Evolutionary conservation across 2,797 vertebrate genomes (phyloP), one percentile per base, ranked within the genome.

Genomic region (Sebastes alutus): DNA sequence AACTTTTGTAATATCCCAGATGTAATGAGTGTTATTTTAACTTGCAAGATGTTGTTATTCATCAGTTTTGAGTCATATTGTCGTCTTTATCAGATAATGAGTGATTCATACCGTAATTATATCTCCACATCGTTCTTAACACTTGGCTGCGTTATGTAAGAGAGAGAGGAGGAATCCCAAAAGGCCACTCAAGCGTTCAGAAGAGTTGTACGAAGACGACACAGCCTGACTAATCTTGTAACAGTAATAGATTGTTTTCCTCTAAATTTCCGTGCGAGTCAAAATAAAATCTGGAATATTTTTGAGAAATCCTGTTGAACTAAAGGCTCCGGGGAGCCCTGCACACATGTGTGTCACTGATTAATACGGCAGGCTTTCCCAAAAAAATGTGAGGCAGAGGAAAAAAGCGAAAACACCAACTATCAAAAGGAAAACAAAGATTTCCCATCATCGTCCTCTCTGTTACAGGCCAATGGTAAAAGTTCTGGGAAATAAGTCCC

Each of bases 391-490:
- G 87, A 83, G 81, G 84, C 86, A 82, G 79, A 80, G 85, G 84
- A 88, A 91, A 83, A 49, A 52, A 93, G 90, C 75, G 78, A 93
- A 90, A 92, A 90, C 83, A 91, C 64, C 62, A 78, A 87, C 84
- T 91, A 93, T 94, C 89, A 93, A 86, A 94, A 92, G 80, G 61
- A 93, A 94, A 94, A 93, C 89, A 94, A 71, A 83, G 78, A 88
- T 89, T 93, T 94, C 88, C 91, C 87, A 92, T 90, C 84, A 92
- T 86, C 78, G 35, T 83, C 74, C 68, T 82, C 65, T 81, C 65
- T 75, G 77, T 91, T 33, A 52, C 76, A 74, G 71, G 71, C 71
- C 77, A 83, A 29, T 69, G 73, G 72, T 60, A 27, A 76, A 80
- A 86, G 68, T 92, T 94, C 91, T 92, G 90, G 92, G 87, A 91